Evolutionary conservation across 2,888 invertebrate species (phyloP), one percentile per base, ranked within the genome.

Genomic region (Agonopterix alstromeriana): DNA sequence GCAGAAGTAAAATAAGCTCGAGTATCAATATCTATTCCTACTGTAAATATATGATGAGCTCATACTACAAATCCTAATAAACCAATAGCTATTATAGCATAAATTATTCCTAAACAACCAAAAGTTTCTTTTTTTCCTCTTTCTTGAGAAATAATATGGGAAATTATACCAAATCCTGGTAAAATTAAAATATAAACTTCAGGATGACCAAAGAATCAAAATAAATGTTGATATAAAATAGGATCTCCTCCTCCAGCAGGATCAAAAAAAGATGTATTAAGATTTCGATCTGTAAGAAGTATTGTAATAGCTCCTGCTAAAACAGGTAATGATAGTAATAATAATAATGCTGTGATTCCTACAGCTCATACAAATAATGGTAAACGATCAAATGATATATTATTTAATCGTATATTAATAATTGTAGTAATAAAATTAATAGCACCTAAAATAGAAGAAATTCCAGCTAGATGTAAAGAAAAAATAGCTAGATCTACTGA

Each of bases 131-230:
- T 92, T 91, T 94, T 94, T 7, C 92, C 92, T 72, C 92, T 92
- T 91, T 94, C 92, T 90, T 92, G 92, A 0, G 90, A 90, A 79
- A 95, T 92, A 87, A 94, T 93, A 73, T 95, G 94, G 0, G 94
- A 94, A 76, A 95, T 92, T 89, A 95, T 91, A 0, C 95, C 94
- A 90, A 95, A 95, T 78, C 93, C 94, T 0, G 94, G 94, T 63
- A 95, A 70, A 92, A 95, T 95, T 89, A 95, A 82, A 93, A 95
- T 94, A 83, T 95, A 96, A 54, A 95, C 94, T 92, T 95, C 95
- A 8, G 95, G 95, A 49, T 95, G 95, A 0, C 95, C 95, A 91
- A 95, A 96, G 87, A 95, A 95, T 92, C 95, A 95, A 86, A 96
- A 95, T 90, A 95, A 83, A 77, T 95, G 94, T 91, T 95, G 94